Evolutionary conservation across 2,797 vertebrate species (phyloP).

Genomic region (Phoebastria nigripes): DNA sequence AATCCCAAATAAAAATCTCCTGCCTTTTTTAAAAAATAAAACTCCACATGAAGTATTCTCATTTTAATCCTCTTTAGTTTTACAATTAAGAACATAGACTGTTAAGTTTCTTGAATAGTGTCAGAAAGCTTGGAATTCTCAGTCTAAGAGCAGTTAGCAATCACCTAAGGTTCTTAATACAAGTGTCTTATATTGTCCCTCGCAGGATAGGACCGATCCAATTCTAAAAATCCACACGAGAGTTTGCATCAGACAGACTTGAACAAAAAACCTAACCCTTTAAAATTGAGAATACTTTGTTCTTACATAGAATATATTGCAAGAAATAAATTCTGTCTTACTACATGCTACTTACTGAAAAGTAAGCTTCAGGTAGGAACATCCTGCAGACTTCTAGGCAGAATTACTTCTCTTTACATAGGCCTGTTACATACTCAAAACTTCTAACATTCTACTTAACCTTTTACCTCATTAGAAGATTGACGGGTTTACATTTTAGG

Average conservation of each 20-base stretch:
- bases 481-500: slow-evolving; percentile 46
- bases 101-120: slow-evolving; percentile 3
- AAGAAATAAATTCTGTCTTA: background rate
- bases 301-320: background rate
- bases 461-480: slow-evolving; percentile 63
- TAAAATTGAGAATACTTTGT: background rate
- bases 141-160: background rate
- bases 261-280: background rate
- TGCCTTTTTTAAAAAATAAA: background rate
- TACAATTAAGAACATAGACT: background rate
- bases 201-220: background rate
- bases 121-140: background rate
- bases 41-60: background rate
- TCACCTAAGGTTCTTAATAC: background rate
- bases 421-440: slow-evolving; percentile 6
- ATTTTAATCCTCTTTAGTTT: slow-evolving; percentile 19
- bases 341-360: background rate
- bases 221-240: background rate
- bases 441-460: slow-evolving; percentile 37
- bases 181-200: background rate
- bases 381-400: background rate
- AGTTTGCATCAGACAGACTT: background rate
- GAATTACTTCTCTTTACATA: background rate
- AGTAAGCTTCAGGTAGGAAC: background rate
- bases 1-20: background rate